These are phyloP conservation scores for Ceyx melanurus DNA, from an alignment of 2,113 vertebrate genomes.

Conservation along the genomic window DNA sequence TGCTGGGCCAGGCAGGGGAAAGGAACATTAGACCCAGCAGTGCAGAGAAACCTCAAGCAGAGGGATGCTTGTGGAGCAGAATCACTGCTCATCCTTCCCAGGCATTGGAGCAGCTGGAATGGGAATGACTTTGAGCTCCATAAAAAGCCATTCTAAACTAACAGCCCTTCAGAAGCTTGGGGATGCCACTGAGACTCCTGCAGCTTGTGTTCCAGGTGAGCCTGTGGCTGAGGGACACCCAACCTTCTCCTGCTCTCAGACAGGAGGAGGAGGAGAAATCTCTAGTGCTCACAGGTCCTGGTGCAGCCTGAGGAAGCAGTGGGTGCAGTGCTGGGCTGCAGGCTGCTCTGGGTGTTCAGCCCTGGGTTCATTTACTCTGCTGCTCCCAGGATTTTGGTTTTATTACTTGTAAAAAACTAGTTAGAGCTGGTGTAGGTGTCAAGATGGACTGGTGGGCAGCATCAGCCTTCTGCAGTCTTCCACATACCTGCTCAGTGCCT, in stretches of 20 bases:
- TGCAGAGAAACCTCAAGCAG: not conserved
- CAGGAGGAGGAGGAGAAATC: accelerated
- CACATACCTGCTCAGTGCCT: not conserved
- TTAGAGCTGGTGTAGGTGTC: not conserved
- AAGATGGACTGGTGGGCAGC: not conserved
- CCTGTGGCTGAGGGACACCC: not conserved
- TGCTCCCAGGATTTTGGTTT: not conserved
- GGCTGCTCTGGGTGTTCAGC: not conserved
- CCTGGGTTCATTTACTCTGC: not conserved
- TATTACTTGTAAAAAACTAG: not conserved
- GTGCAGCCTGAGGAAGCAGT: not conserved
- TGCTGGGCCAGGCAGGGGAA: not conserved
- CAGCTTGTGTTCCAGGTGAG: not conserved
- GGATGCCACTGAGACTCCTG: not conserved
- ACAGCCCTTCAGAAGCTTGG: not conserved
- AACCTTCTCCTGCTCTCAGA: accelerated
- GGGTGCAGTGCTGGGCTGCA: not conserved
- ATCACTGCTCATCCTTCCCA: not conserved
- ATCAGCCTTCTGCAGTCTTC: not conserved
- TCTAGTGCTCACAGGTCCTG: accelerated
- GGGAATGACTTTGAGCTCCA: not conserved
- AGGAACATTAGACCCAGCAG: not conserved
- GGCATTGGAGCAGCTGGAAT: not conserved
- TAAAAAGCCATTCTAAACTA: accelerated
- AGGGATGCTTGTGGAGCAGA: not conserved